A percentile compares a stretch with the other conserved stretches of the same genome.
Evolutionary conservation across 2,113 vertebrate genomes (phyloP).

Genomic region (Myotis yumanensis): DNA sequence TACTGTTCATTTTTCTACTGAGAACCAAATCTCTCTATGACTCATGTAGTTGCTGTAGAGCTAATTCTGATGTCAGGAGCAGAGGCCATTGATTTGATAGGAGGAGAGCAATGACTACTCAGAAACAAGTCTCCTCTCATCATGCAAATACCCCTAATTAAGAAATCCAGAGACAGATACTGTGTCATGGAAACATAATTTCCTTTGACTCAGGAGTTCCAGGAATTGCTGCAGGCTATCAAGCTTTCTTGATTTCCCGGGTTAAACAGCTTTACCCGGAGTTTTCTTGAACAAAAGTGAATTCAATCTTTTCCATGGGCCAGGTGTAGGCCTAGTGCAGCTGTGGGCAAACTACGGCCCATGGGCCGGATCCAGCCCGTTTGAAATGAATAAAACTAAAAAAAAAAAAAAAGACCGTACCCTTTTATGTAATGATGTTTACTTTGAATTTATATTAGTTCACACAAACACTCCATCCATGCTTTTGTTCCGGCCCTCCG

Average conservation of each 20-base stretch:
- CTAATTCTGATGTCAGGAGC: conserved; percentile 64
- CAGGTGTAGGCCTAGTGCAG: not conserved
- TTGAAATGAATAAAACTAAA: too few species aligned
- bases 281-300: conserved; percentile 53
- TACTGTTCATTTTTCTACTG: not conserved
- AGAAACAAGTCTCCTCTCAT: conserved; percentile 72
- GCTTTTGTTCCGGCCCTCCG: too few species aligned
- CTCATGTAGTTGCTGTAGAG: conserved; percentile 55
- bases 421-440: too few species aligned
- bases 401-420: too few species aligned
- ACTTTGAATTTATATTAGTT: too few species aligned
- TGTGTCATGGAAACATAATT: conserved; percentile 76
- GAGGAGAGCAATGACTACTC: conserved; percentile 60
- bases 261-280: conserved; percentile 16
- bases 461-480: too few species aligned
- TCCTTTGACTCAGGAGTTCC: conserved; percentile 76
- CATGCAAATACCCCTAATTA: conserved; percentile 72
- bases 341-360: too few species aligned
- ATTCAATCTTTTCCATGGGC: not conserved
- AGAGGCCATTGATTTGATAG: conserved; percentile 55
- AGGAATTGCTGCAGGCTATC: conserved; percentile 69
- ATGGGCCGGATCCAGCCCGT: too few species aligned
- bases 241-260: conserved; percentile 50
- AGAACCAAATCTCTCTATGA: conserved; percentile 49
- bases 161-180: conserved; percentile 71